Base-by-base conservation (phyloP, 1,140 invertebrate species). In the Drosophila lini region DNA sequence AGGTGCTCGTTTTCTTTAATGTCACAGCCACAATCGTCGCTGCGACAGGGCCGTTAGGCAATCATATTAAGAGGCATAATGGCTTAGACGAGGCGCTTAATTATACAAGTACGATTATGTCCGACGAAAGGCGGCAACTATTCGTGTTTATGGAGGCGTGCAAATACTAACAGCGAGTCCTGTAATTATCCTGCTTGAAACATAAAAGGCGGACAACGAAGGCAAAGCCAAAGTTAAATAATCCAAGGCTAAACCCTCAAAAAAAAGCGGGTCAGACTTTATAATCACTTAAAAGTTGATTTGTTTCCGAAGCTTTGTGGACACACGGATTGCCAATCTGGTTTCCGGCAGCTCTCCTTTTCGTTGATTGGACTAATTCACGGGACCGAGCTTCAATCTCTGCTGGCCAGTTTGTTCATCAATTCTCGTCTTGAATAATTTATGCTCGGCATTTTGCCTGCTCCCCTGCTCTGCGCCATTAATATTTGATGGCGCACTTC, bases 51-150 rank as follows among this genome's bases (percentile, higher is more conserved):
- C 76, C 68, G 55, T 74, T 63, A 74, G 62, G 70, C 70, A 82
- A 82, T 82, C 81, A 71, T 67, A 83, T 76, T 82, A 82, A 83
- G 80, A 80, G 76, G 64, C 16, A 19, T 38, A 61, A 61, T 31
- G 58, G 53, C 44, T 50, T 34, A 36, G 57, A 16, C 48, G 44
- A 36, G 59, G 11, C 40, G 48, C 68, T 48, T 69, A 71, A 71
- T 70, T 71, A 57, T 70, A 28, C 68, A 40, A 70, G 67, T 58
- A 70, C n/a, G 34, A 71, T 71, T 70, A 71, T 70, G 52, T 48
- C 34, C 50, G 19, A 48, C 50, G 45, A 58, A 41, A 13, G 65
- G 34, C 32, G 19, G 25, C 42, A 40, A 48, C 42, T 48, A 48
- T 45, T 32, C 9, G 22, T 13, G 52, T 31, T 41, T 48, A 38